Evolutionary conservation across 37 sponge, comb jelly and placozoan genomes (phyloP).

Genomic region (Ephydatia muelleri): DNA sequence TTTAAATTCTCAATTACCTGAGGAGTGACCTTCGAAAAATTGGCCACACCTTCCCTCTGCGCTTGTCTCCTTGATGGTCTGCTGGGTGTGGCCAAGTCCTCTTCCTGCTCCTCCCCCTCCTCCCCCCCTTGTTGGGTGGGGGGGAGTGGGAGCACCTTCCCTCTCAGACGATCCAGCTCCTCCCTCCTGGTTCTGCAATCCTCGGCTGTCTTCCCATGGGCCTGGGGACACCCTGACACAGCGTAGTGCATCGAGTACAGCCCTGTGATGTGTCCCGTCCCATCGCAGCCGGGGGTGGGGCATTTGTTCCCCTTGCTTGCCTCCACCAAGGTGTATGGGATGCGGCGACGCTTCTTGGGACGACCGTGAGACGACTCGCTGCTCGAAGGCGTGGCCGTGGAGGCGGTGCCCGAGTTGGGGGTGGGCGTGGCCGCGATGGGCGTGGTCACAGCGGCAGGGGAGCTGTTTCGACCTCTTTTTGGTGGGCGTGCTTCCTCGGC

Average conservation of each 20-base stretch:
- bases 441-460: background rate
- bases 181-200: slow-evolving; percentile 56
- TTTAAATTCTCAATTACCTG: no score
- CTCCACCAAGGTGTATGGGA: slow-evolving; percentile 79
- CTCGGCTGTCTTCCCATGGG: slow-evolving; percentile 63
- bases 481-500: background rate
- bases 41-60: background rate
- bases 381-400: background rate
- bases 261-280: slow-evolving; percentile 69
- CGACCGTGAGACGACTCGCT: background rate
- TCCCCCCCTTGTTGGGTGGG: background rate
- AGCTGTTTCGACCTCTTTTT: background rate
- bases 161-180: slow-evolving; percentile 41
- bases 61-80: background rate
- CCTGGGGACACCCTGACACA: slow-evolving; percentile 76
- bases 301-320: slow-evolving; percentile 73
- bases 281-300: slow-evolving; percentile 83
- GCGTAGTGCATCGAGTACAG: slow-evolving; percentile 78
- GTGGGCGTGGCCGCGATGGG: background rate
- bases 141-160: slow-evolving; percentile 6
- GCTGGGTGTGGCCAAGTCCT: background rate
- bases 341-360: slow-evolving; percentile 50
- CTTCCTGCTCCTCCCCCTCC: slow-evolving; percentile 21
- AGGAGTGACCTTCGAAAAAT: background rate
- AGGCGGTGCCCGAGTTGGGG: background rate